Evolutionary conservation across 1,140 invertebrate species (phyloP).

Genomic region (Trissolcus basalis): DNA sequence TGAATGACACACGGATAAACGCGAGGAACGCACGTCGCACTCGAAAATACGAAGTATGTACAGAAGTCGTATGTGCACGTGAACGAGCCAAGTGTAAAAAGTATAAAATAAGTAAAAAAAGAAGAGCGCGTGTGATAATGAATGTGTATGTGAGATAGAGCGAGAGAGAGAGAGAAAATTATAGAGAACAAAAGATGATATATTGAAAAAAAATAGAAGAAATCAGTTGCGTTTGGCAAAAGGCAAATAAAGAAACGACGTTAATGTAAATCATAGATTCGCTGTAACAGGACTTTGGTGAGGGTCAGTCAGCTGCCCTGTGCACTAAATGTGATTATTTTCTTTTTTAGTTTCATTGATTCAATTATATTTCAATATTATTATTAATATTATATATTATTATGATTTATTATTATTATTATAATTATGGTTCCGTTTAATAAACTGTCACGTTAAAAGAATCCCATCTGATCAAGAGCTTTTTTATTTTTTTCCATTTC

Average conservation of each 20-base stretch:
- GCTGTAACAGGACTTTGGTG: slow-evolving; percentile 55
- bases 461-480: slow-evolving; percentile 47
- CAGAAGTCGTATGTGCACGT: slow-evolving; percentile 41
- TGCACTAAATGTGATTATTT: slow-evolving; percentile 71
- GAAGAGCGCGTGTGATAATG: slow-evolving; percentile 1
- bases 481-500: slow-evolving; percentile 47
- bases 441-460: slow-evolving; percentile 74
- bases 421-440: slow-evolving; percentile 75
- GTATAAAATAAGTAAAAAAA: slow-evolving; percentile 18
- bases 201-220: slow-evolving; percentile 3
- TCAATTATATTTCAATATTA: slow-evolving; percentile 56
- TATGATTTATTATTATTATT: slow-evolving; percentile 68
- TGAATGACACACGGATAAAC: slow-evolving; percentile 34
- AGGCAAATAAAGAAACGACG: slow-evolving; percentile 3
- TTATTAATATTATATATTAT: slow-evolving; percentile 65
- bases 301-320: slow-evolving; percentile 63
- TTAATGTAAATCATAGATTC: slow-evolving; percentile 47
- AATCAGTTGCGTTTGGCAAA: slow-evolving; percentile 18
- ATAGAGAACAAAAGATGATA: slow-evolving; percentile 5
- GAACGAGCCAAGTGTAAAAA: slow-evolving; percentile 37
- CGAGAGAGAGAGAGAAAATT: slow-evolving; percentile 17
- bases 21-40: slow-evolving; percentile 30
- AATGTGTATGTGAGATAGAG: slow-evolving; percentile 17
- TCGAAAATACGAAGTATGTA: slow-evolving; percentile 28
- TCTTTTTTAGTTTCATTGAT: slow-evolving; percentile 67